Base-by-base conservation (phyloP, 2,797 vertebrate genomes). In the Spondyliosoma cantharus region DNA sequence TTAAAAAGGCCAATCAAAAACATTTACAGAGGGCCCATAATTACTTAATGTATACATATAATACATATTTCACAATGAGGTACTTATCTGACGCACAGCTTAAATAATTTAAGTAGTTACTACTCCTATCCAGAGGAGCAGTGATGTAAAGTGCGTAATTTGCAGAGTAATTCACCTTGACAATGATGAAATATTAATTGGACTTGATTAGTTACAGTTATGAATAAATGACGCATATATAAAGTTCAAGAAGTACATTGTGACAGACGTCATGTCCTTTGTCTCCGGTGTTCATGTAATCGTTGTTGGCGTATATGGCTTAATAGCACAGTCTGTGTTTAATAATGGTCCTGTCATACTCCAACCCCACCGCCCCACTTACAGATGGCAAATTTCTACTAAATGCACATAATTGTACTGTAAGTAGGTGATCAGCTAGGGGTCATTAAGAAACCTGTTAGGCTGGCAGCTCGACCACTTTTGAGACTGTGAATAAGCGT, bases 381-480 rank as follows among this genome's bases (percentile, higher is more conserved):
- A 53, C 43, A 66, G 57, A 69, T 61, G 66, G 67, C n/a, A 52
- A 64, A 43, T 71, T 58, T 70, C 7, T 29, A 20, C 58, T 29
- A 32, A 81, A 63, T 48, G 63, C 3, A 58, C 17, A 2, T 53
- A 57, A 80, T 49, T 25, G 14, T 46, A 24, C 7, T 67, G 20
- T 57, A 62, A 71, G 43, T 17, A 66, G 27, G 45, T 49, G 69
- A 76, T 82, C 37, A 62, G 54, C 24, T 3, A 69, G 25, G 58
- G 60, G 48, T 67, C 70, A 57, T 61, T 63, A 68, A 58, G 20
- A 46, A 54, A 24, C 52, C 42, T 71, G 67, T 78, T 27, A 54
- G 54, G 24, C 16, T 60, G 70, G 45, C 48, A 63, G 46, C 20
- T 32, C 45, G 3, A 70, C 37, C 22, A 2, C 13, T 54, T 71